phyloP scores from a whole-genome alignment of 2,797 vertebrate species.

The Loriculus beryllinus region DNA sequence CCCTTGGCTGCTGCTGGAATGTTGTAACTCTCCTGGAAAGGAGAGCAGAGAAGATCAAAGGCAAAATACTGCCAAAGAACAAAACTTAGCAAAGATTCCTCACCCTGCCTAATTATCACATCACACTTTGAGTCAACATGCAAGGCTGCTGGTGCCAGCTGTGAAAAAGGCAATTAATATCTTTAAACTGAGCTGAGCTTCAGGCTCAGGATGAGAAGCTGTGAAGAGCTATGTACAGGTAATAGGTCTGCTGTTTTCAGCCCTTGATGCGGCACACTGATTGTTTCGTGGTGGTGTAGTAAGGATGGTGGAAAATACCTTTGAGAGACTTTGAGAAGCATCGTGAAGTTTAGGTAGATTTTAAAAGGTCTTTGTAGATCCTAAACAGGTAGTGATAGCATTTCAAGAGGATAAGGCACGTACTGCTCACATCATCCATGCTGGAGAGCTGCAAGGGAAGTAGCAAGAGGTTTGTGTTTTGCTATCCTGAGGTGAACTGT shows the following conservation, averaged over 20 bases:
- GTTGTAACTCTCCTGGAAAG: neutral
- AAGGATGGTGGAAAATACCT: neutral
- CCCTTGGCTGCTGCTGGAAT: neutral
- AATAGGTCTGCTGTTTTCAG: neutral
- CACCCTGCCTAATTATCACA: slow-evolving; percentile 48
- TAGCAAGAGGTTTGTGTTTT: neutral
- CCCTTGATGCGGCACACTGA: neutral
- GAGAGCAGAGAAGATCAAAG: slow-evolving; percentile 31
- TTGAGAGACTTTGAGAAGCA: neutral
- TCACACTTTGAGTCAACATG: slow-evolving; percentile 34
- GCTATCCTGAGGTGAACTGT: neutral
- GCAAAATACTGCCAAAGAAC: slow-evolving; percentile 33
- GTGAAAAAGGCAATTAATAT: slow-evolving; percentile 58
- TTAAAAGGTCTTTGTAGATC: neutral
- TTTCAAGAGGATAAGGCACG: neutral
- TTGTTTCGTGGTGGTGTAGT: neutral
- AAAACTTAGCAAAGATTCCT: slow-evolving; percentile 46
- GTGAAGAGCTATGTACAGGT: neutral
- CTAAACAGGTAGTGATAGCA: neutral
- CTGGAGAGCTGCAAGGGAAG: neutral
- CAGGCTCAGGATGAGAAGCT: neutral
- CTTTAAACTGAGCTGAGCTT: slow-evolving; percentile 39
- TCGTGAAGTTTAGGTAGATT: neutral
- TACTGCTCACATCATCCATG: neutral
- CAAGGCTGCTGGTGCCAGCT: slow-evolving; percentile 49